Evolutionary conservation across 2,113 vertebrate species (phyloP).

Genomic region (Cariama cristata): DNA sequence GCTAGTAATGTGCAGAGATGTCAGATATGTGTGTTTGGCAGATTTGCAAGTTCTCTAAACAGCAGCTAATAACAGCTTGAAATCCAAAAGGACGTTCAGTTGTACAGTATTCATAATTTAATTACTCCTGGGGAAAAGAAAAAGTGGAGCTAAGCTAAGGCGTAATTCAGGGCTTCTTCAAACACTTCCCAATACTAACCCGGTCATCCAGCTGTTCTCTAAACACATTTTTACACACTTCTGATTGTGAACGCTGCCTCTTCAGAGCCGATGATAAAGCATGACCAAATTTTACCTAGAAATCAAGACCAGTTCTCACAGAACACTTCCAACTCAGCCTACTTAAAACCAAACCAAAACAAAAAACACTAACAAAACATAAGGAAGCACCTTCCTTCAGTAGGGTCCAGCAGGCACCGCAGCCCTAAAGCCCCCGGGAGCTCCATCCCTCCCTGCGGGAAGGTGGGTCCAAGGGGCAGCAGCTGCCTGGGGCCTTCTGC

Average conservation of each 20-base stretch:
- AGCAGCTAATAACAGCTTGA: not conserved
- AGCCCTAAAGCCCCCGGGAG: not conserved
- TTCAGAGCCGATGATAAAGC: too few relatives aligned
- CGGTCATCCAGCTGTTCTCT: not conserved
- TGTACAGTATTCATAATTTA: not conserved
- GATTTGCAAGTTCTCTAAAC: not conserved
- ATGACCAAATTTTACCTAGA: not conserved
- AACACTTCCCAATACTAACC: rapidly evolving
- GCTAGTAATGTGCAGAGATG: not conserved
- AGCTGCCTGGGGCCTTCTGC: not conserved
- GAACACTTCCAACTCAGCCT: not conserved
- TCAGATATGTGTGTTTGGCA: not conserved
- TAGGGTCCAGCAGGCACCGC: rapidly evolving
- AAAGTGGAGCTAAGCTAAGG: not conserved
- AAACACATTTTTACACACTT: not conserved
- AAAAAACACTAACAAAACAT: not conserved
- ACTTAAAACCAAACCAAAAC: not conserved
- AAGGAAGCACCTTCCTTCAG: rapidly evolving
- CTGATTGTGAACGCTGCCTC: rapidly evolving
- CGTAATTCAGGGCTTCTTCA: not conserved
- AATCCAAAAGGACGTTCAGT: not conserved
- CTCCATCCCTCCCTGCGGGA: rapidly evolving
- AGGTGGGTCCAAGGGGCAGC: too few relatives aligned
- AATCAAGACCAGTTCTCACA: not conserved
- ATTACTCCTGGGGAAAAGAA: not conserved